Evolutionary conservation across 2,888 invertebrate species (phyloP).

Genomic region (Drosophila tanythrix): DNA sequence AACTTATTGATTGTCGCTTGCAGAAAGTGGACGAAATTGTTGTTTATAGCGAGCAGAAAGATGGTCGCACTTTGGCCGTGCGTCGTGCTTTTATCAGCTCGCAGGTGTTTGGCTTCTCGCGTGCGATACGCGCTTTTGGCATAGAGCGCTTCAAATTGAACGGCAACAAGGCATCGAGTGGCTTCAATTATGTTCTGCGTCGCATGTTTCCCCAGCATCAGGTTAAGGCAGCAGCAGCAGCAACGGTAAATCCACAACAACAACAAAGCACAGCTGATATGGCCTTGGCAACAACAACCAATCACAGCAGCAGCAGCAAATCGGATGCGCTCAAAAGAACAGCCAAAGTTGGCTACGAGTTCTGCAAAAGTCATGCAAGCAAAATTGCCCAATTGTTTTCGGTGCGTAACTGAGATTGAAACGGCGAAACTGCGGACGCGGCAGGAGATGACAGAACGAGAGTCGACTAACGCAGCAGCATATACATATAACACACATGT

Average conservation of each 20-base stretch:
- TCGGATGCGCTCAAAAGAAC: slow-evolving; percentile 89
- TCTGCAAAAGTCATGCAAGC: slow-evolving; percentile 88
- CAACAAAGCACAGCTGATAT: slow-evolving; percentile 1
- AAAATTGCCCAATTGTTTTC: slow-evolving; percentile 84
- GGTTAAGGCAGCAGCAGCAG: slow-evolving; percentile 30
- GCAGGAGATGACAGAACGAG: neutral
- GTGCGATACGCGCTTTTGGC: slow-evolving; percentile 95
- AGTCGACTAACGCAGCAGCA: slow-evolving; percentile 20
- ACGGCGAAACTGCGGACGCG: neutral
- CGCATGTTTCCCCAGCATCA: slow-evolving; percentile 88
- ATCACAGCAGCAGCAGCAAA: slow-evolving; percentile 53
- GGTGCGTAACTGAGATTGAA: slow-evolving; percentile 81
- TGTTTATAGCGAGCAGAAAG: slow-evolving; percentile 90
- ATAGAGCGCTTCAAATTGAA: slow-evolving; percentile 95
- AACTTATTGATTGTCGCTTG: slow-evolving; percentile 55
- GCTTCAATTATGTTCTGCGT: slow-evolving; percentile 93
- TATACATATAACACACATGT: slow-evolving; percentile 11
- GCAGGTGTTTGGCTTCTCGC: slow-evolving; percentile 93
- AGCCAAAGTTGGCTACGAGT: slow-evolving; percentile 92
- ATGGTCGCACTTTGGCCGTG: slow-evolving; percentile 91
- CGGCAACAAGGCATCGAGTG: slow-evolving; percentile 91
- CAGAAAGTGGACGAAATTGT: slow-evolving; percentile 96
- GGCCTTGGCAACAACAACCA: slow-evolving; percentile 24
- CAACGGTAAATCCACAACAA: slow-evolving; percentile 5
- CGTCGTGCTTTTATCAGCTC: slow-evolving; percentile 96